phyloP scores from a whole-genome alignment of 2,113 vertebrate genomes.

The Ancistrus triradiatus region DNA sequence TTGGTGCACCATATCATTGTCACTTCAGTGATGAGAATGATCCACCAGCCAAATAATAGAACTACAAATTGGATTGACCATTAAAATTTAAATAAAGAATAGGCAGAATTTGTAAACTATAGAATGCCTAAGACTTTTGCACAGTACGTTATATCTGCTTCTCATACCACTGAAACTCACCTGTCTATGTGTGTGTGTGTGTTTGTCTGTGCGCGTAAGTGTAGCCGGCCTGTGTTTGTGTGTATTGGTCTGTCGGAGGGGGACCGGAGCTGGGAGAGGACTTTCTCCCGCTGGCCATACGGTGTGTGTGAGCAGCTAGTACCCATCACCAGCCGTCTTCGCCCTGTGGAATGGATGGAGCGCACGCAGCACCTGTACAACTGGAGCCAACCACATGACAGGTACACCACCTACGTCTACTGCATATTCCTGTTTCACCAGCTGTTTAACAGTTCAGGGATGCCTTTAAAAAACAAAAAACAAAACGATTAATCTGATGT shows the following conservation, averaged over 20 bases:
- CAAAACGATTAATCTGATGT: no score
- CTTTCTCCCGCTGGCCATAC: slow-evolving; percentile 84
- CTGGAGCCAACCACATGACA: slow-evolving; percentile 82
- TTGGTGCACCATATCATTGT: no score
- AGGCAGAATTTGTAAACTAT: no score
- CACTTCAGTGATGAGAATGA: no score
- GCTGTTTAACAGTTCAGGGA: neutral
- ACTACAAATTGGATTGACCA: no score
- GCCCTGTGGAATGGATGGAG: slow-evolving; percentile 78
- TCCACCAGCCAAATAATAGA: no score
- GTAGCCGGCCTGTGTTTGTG: slow-evolving; percentile 81
- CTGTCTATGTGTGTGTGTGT: no score
- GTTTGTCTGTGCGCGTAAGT: slow-evolving; percentile 21
- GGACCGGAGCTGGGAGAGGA: slow-evolving; percentile 83
- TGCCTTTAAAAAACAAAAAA: no score
- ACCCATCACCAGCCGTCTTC: slow-evolving; percentile 68
- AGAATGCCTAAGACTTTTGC: no score
- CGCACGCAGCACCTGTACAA: slow-evolving; percentile 83
- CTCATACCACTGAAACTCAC: no score
- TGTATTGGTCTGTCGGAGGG: slow-evolving; percentile 93
- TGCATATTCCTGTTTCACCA: neutral
- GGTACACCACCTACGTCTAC: slow-evolving; percentile 54
- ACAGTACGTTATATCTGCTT: no score
- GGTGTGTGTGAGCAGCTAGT: slow-evolving; percentile 88
- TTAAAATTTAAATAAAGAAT: no score